Percentiles rank a stretch among this genome's conserved stretches.
Evolutionary conservation across 1,140 invertebrate genomes (phyloP).

Genomic region (Cyrtorhinus lividipennis): DNA sequence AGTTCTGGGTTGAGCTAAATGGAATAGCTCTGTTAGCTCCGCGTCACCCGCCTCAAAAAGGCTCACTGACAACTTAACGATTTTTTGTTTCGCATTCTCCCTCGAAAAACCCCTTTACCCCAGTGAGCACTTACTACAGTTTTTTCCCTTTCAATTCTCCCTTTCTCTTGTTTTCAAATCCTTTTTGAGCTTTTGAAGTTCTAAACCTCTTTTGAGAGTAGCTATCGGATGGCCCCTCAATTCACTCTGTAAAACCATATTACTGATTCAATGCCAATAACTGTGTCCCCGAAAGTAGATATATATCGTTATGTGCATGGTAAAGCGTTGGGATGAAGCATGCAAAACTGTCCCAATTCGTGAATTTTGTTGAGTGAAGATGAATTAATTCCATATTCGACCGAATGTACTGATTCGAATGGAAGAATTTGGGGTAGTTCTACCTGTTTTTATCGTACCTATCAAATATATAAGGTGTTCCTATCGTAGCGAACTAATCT

Average conservation of each 20-base stretch:
- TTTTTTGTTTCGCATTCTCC: background rate
- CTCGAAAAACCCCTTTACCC: background rate
- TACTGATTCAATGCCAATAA: too few species aligned
- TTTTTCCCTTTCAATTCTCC: background rate
- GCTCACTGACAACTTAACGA: conserved; percentile 8
- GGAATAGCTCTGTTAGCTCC: background rate
- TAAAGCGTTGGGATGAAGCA: too few species aligned
- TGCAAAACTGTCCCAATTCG: too few species aligned
- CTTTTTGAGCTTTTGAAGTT: background rate
- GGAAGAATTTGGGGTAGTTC: too few species aligned
- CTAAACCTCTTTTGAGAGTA: background rate
- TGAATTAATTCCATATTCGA: too few species aligned
- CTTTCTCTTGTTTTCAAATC: background rate
- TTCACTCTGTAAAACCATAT: background rate
- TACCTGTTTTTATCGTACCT: too few species aligned
- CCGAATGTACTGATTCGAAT: too few species aligned
- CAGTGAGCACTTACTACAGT: background rate
- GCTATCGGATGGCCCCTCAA: background rate
- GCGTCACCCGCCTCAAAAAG: conserved; percentile 1
- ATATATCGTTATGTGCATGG: too few species aligned
- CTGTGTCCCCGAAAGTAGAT: too few species aligned
- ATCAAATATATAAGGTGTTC: too few species aligned
- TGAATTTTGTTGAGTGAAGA: too few species aligned
- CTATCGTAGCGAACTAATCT: too few species aligned
- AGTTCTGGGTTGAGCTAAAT: conserved; percentile 4